Evolutionary conservation across 2,113 vertebrate genomes (phyloP), one percentile per base, ranked within the genome.

Genomic region (Bubo bubo): DNA sequence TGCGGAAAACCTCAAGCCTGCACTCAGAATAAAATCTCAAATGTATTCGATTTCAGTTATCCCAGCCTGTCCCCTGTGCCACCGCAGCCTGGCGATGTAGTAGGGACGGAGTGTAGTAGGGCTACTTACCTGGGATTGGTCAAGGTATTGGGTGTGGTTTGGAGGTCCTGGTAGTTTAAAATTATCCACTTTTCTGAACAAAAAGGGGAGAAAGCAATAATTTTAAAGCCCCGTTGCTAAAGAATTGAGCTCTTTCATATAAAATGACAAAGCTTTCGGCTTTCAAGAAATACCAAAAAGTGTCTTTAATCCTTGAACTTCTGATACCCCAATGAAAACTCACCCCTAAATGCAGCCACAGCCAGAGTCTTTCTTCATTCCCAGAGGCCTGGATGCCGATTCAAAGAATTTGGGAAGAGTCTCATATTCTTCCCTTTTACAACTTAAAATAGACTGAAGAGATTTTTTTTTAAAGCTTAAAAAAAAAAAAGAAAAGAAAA

Each of bases 391-490:
- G 76, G 56, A 91, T 88, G 73, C 63, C 0, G 50, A 74, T 62
- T 75, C 90, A 64, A 93, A 86, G 91, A 91, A 95, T 95, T 95
- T 94, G 77, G 73, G 87, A 96, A 96, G 21, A 66, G 88, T 84
- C 81, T 97, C 87, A 41, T 91, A 77, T 95, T 95, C 94, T 97
- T 94, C 73, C 92, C 75, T 94, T 97, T 91, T 81, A 86, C 88
- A 97, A 96, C 95, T 95, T 88, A 92, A 98, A 97, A 92, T 32
- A 90, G 93, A 79, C 68, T 20, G 70, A 67, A 82, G 52, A 35
- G 8, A 17, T n/a, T 8, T 43, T 70, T 71, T 64, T 53, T 56
- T 34, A 77, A 77, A 55, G 19, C 12, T 43, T 41, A 23, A 77
- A 72, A 49, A 82, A 63, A 32, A 63, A 32, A 41, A 80, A 74